These are phyloP conservation scores for Gephyroberyx darwinii DNA, from an alignment of 2,797 vertebrate genomes.

Conservation along the genomic window DNA sequence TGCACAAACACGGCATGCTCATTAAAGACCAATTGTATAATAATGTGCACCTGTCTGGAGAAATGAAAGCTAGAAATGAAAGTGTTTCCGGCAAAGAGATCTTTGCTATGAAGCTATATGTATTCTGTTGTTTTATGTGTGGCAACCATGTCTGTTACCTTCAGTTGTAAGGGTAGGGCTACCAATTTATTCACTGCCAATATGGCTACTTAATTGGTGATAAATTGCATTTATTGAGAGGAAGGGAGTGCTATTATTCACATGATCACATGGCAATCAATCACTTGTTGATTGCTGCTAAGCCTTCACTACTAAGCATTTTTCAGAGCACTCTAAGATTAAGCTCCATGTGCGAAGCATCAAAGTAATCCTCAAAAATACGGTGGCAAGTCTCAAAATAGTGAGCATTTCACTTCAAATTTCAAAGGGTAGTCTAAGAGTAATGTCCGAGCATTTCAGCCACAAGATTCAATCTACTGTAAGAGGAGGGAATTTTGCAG, in stretches of 20 bases:
- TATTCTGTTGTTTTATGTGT: conserved; percentile 24
- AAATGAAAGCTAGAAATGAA: conserved; percentile 58
- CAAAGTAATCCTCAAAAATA: too few relatives aligned
- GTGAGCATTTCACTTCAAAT: too few relatives aligned
- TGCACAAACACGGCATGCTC: conserved; percentile 77
- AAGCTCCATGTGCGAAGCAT: too few relatives aligned
- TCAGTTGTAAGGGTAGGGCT: conserved; percentile 21
- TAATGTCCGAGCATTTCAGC: too few relatives aligned
- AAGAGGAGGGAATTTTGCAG: too few relatives aligned
- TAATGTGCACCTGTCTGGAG: conserved; percentile 77
- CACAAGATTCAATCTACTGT: too few relatives aligned
- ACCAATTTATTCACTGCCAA: conserved; percentile 30
- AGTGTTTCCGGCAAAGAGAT: conserved; percentile 26
- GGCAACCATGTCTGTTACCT: background rate
- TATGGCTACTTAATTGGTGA: conserved; percentile 20
- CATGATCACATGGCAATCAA: conserved; percentile 8
- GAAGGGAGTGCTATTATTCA: conserved; percentile 5
- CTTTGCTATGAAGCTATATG: conserved; percentile 30
- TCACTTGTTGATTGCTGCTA: background rate
- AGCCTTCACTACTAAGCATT: conserved; percentile 5
- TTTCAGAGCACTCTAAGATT: background rate
- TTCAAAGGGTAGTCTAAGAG: too few relatives aligned
- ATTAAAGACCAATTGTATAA: conserved; percentile 80
- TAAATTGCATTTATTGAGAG: conserved; percentile 6
- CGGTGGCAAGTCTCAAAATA: too few relatives aligned